Evolutionary conservation across 1,140 invertebrate species (phyloP), one percentile per base, ranked within the genome.

Genomic region (Heliothis virescens): DNA sequence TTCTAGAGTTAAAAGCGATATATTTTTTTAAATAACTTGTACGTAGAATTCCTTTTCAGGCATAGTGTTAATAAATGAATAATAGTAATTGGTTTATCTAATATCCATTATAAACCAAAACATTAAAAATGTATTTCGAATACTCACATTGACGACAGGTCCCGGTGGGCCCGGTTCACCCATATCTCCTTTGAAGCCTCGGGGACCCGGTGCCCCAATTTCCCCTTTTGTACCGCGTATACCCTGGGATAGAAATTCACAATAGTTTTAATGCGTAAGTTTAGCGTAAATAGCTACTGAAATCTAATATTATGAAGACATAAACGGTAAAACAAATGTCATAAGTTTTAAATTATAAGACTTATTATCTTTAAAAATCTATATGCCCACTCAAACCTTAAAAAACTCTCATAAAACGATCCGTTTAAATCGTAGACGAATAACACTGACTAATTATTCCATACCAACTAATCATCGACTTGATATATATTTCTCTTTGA

Each of bases 221-320:
- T 81, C 83, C 7, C 92, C 92, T 62, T 85, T 65, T 7, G 80
- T 50, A 3, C 92, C 92, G 72, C 95, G 90, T 95, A 93, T 86
- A 82, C 93, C 92, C 94, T 94, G 82, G 77, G 87, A 80, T 47
- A 26, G 21, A 26, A 26, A 26, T 26, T 1, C 21, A 26, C 21
- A 26, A 26, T 26, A 26, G 21, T 26, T 26, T 26, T 26, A 26
- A 26, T 26, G 21, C 34, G 34, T 41, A 41, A 41, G 34, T 41
- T 41, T 7, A 26, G 21, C 21, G 21, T 26, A 26, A 26, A 26
- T 26, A 26, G 21, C 21, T 26, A 26, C 21, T 26, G 1, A 26
- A 26, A 26, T 26, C 21, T 26, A 2, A 26, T 26, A 26, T 26
- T 26, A 26, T 1, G 21, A 26, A 2, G 2, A 26, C 21, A 1